phyloP scores from a whole-genome alignment of 2,113 vertebrate genomes.

The Vulpes ferrilata region DNA sequence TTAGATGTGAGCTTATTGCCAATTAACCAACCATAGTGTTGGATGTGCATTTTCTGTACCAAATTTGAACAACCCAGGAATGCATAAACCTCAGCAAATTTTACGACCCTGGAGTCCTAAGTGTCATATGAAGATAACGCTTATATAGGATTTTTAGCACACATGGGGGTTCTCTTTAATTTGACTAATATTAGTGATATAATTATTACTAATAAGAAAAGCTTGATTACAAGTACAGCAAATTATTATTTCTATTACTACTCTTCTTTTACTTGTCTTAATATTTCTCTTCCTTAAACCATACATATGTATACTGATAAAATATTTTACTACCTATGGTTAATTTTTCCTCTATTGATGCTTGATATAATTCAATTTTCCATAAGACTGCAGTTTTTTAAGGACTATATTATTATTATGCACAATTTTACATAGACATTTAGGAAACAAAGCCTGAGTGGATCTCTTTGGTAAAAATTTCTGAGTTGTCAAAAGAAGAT shows the following conservation, averaged over 20 bases:
- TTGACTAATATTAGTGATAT: background rate
- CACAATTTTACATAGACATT: background rate
- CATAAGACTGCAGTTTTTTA: background rate
- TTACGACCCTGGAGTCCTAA: background rate
- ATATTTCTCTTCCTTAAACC: background rate
- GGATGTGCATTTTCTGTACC: background rate
- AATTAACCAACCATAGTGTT: conserved; percentile 37
- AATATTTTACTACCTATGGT: background rate
- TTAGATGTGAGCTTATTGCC: conserved; percentile 55
- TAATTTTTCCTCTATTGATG: background rate
- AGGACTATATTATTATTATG: background rate
- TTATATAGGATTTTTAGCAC: background rate
- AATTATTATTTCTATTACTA: background rate
- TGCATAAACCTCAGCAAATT: conserved; percentile 53
- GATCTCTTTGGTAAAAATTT: background rate
- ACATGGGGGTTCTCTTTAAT: background rate
- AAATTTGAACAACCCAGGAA: conserved; percentile 19
- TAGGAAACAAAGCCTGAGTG: background rate
- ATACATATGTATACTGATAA: background rate
- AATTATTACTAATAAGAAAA: background rate
- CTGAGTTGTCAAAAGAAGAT: background rate
- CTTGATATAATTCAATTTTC: background rate
- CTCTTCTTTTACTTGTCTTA: background rate
- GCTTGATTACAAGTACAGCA: background rate
- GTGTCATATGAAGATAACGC: background rate